Evolutionary conservation across 2,113 vertebrate species (phyloP).

Genomic region (Nesogale talazaci): DNA sequence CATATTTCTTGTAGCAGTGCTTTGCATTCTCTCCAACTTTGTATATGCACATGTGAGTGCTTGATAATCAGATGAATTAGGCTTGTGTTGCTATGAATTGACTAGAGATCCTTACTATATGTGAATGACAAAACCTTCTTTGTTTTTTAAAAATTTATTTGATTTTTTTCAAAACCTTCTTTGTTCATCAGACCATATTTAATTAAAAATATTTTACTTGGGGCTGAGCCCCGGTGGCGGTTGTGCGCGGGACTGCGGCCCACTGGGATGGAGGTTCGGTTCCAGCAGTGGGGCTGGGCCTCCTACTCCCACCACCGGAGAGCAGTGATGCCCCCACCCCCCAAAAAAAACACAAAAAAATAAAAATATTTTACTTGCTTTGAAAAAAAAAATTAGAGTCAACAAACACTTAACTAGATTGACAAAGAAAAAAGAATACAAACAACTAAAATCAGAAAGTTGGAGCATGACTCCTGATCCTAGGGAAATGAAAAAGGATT

Average conservation of each 20-base stretch:
- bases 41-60: background rate
- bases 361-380: no score
- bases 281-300: no score
- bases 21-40: background rate
- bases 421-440: background rate
- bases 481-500: background rate
- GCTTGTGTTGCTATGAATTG: background rate
- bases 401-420: background rate
- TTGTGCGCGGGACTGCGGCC: no score
- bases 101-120: background rate
- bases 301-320: no score
- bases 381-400: background rate
- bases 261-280: no score
- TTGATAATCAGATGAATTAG: background rate
- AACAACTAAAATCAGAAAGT: background rate
- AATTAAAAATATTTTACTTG: constrained; percentile 4
- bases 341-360: no score
- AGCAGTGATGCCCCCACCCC: no score
- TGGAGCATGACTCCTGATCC: background rate
- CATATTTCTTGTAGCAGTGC: background rate
- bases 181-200: background rate
- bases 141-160: no score
- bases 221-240: no score
- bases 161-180: no score
- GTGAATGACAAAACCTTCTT: background rate